A percentile compares a stretch with the other conserved stretches of the same genome.
Evolutionary conservation across 2,797 vertebrate species (phyloP).

Genomic region (Eulemur albifrons): DNA sequence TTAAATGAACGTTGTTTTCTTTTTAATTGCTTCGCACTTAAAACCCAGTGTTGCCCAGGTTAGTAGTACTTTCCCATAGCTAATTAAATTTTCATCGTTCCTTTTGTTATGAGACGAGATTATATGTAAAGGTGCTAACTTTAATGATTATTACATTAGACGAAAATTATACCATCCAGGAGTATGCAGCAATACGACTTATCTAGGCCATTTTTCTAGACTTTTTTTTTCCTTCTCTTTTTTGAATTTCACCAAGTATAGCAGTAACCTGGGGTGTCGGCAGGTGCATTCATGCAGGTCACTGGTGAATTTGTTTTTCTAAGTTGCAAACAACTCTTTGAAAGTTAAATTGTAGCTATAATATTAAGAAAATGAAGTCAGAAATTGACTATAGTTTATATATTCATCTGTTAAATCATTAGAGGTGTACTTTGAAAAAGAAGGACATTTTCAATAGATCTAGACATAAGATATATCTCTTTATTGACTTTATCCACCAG

Average conservation of each 20-base stretch:
- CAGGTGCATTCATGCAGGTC: accelerated
- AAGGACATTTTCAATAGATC: neutral
- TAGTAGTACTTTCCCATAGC: neutral
- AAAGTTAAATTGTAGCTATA: neutral
- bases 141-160: neutral
- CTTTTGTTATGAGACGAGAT: neutral
- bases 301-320: neutral
- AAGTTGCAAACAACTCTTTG: neutral
- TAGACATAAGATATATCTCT: neutral
- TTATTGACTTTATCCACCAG: neutral
- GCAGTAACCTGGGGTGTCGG: accelerated
- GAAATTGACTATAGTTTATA: neutral
- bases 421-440: neutral
- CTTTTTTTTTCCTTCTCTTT: neutral
- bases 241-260: accelerated
- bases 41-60: neutral
- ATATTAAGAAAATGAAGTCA: neutral
- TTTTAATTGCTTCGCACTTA: neutral
- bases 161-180: neutral
- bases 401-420: neutral
- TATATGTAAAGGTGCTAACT: neutral
- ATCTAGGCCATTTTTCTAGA: neutral
- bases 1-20: neutral
- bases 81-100: neutral
- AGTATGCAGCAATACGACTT: neutral